A percentile compares a stretch with the other conserved stretches of the same genome.
These are phyloP conservation scores for Enteromius afrohamiltoni DNA, from an alignment of 2,797 vertebrate species.

Conservation along the genomic window DNA sequence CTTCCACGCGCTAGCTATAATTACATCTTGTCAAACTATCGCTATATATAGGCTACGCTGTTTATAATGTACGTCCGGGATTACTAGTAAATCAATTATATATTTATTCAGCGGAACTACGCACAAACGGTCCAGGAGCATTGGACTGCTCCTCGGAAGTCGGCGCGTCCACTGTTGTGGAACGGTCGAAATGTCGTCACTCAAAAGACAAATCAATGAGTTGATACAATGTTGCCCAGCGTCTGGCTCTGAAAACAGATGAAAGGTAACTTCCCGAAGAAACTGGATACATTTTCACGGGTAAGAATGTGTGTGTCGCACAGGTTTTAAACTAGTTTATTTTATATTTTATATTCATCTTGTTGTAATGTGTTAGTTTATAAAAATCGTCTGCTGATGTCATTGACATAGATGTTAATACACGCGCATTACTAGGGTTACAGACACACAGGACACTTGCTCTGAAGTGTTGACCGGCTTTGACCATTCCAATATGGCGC, in stretches of 20 bases:
- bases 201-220: not conserved
- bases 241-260: not conserved
- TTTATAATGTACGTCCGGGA: not conserved
- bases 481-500: not conserved
- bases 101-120: not conserved
- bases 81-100: not conserved
- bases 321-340: not conserved
- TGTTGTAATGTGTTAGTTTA: not conserved
- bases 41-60: not conserved
- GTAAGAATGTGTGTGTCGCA: too few species aligned
- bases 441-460: not conserved
- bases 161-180: not conserved
- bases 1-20: not conserved
- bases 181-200: not conserved
- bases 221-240: not conserved
- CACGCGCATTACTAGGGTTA: not conserved
- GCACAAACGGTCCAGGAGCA: not conserved
- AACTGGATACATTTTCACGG: not conserved
- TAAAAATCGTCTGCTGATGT: not conserved
- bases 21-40: not conserved
- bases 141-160: not conserved
- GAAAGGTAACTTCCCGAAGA: not conserved
- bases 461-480: not conserved
- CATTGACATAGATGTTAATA: not conserved
- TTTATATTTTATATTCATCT: not conserved